Base-by-base conservation (phyloP, 2,888 invertebrate genomes). In the Argyresthia albistria region DNA sequence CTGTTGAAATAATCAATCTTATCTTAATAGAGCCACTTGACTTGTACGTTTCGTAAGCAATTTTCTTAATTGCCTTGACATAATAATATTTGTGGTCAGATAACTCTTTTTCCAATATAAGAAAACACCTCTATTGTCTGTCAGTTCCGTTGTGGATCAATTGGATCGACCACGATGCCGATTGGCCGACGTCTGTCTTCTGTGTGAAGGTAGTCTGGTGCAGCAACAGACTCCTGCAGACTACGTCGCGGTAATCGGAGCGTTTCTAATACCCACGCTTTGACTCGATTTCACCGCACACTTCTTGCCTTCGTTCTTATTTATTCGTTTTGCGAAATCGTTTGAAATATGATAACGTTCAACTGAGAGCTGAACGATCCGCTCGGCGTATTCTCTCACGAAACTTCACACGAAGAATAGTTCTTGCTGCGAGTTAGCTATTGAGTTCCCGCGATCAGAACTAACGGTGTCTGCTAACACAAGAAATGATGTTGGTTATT, bases 261-360 rank as follows among this genome's bases (percentile, higher is more conserved):
- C 86, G 82, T 84, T 86, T 86, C 83, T 86, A 84, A 86, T 87
- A 87, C 80, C 79, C 80, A 80, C 83, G 83, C 82, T 84, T 80
- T 78, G 83, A 81, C 75, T 84, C 75, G 73, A 80, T 87, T 84
- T 84, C 86, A 86, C 82, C 81, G 84, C 81, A 86, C 82, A 81
- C 80, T 81, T 86, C 81, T 84, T 83, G 80, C 82, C 82, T 80
- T 66, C 74, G 76, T 80, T 86, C 81, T 78, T 86, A 75, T 80
- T 84, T 82, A 80, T 83, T 81, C 79, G 81, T 82, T 86, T 86
- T 84, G 80, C 82, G 83, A 83, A 84, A 86, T 79, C 83, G 80
- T 87, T 86, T 86, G 86, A 81, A 86, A 87, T 78, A 77, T 78
- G 83, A 87, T 87, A 87, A 76, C 81, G 81, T 82, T 84, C 71